Conservation (phyloP, 2,888 invertebrate species). For the Lagria hirta region DNA sequence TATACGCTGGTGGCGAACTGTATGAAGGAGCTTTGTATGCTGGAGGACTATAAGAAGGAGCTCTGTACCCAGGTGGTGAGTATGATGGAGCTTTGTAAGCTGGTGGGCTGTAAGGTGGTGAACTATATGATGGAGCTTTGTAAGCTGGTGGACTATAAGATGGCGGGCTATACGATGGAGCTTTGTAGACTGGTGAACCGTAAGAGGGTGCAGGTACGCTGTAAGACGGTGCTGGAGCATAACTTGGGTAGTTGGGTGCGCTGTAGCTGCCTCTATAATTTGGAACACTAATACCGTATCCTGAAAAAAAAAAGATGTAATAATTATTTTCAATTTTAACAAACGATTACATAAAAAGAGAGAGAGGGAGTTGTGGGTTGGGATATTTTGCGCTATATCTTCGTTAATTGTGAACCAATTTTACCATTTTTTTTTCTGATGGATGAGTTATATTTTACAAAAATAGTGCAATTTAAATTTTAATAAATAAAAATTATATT, state of each 20-base stretch:
- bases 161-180: conserved; percentile 14
- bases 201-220: conserved; percentile 26
- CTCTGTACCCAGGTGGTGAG: too few relatives aligned
- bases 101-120: conserved; percentile 26
- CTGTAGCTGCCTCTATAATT: conserved; percentile 24
- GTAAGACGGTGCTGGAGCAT: conserved; percentile 31
- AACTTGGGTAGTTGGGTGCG: too few relatives aligned
- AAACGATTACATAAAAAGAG: too few relatives aligned
- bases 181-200: conserved; percentile 18
- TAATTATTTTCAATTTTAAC: too few relatives aligned
- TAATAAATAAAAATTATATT: too few relatives aligned
- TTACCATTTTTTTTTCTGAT: conserved; percentile 24
- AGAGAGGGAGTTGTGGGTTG: too few relatives aligned
- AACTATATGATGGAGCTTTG: conserved; percentile 13
- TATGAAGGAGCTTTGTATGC: conserved; percentile 16
- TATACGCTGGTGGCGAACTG: neutral
- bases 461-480: too few relatives aligned
- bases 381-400: too few relatives aligned
- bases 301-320: conserved; percentile 52
- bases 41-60: conserved; percentile 14
- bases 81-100: conserved; percentile 20
- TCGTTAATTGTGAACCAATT: too few relatives aligned
- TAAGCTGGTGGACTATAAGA: conserved; percentile 6
- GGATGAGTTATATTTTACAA: conserved; percentile 16
- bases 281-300: conserved; percentile 43